Base-by-base conservation (phyloP, 2,888 invertebrate species). In the Mantis religiosa region DNA sequence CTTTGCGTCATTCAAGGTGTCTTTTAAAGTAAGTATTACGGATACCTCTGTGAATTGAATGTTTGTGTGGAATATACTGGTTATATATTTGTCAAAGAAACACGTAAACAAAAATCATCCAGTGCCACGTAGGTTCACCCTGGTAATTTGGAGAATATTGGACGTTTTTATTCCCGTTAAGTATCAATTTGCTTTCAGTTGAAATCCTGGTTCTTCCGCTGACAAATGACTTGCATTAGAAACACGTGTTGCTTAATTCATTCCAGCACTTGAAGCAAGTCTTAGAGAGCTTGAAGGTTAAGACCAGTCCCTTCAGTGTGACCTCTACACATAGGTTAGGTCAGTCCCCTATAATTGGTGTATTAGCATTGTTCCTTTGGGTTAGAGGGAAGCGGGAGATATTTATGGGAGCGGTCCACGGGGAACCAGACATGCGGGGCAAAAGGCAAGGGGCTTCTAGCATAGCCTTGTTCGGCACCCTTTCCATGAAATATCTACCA, bases 341-440 rank as follows among this genome's bases (percentile, higher is more conserved):
- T 89, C 89, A 89, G 88, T 89, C 82, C 85, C 34, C 89, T 71
- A 86, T 89, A 89, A 89, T 89, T 89, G 88, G 88, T 89, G 88
- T 87, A 88, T 88, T 88, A 88, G 83, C 88, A 82, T 41, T 87
- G 84, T 82, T 88, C 47, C 54, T 54, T 15, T 54, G 71, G n/a
- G 28, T 71, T 41, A 28, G 20, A 30, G 83, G n/a, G 28, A 47
- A 83, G 27, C n/a, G 83, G 14, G 84, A 28, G 88, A 83, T 84
- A 83, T 88, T 84, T 83, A 84, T 83, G 85, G 47, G 85, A 27
- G n/a, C 20, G 71, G 87, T 34, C 34, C 87, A 81, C 81, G 71
- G 83, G 47, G 54, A 83, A 34, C 82, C 83, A 47, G 87, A 71
- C 54, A 30, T n/a, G 41, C 34, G 47, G 54, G 54, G 87, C 28